Evolutionary conservation across 2,113 vertebrate genomes (phyloP), one percentile per base, ranked within the genome.

Genomic region (Harpagus bidentatus): DNA sequence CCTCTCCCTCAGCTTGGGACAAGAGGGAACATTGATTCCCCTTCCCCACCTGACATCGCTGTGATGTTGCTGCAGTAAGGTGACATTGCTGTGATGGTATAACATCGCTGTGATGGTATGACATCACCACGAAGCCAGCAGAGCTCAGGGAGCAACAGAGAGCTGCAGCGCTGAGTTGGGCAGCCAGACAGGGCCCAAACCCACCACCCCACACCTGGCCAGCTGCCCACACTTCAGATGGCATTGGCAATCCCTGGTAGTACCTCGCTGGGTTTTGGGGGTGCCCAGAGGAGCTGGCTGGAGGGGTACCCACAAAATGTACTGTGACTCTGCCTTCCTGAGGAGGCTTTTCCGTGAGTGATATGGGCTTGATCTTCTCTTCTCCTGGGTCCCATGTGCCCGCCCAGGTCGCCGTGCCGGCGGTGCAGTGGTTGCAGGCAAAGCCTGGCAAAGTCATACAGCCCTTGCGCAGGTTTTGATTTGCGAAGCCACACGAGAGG

Each of bases 371-470:
- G n/a, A 56, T 5, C 10, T 55, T 63, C 79, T 47, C 62, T 45
- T 45, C 29, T 72, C 21, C 70, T 4, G 5, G 16, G 20, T 88
- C 63, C 55, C 67, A 23, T 0, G 0, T 36, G 32, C 43, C 63
- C 0, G 0, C 58, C 47, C 48, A 67, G 58, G 52, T 40, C 0
- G 0, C 62, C 3, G 4, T 71, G 81, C 13, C 1, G 3, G 38
- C 0, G 0, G 50, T 23, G 16, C 20, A 13, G 22, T 38, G 38
- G 29, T 81, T 91, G 82, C 63, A 66, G 90, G 69, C 84, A 90
- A 65, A 56, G 73, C 48, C 74, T 19, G 10, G 74, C 50, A 67
- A 28, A 52, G 42, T 3, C 3, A 23, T 11, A 4, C 26, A 66
- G 65, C 73, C 36, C 71, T 36, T 42, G 28, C 1, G 0, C 31